Conservation (phyloP, 2,113 vertebrate species). For the Pipra filicauda region DNA sequence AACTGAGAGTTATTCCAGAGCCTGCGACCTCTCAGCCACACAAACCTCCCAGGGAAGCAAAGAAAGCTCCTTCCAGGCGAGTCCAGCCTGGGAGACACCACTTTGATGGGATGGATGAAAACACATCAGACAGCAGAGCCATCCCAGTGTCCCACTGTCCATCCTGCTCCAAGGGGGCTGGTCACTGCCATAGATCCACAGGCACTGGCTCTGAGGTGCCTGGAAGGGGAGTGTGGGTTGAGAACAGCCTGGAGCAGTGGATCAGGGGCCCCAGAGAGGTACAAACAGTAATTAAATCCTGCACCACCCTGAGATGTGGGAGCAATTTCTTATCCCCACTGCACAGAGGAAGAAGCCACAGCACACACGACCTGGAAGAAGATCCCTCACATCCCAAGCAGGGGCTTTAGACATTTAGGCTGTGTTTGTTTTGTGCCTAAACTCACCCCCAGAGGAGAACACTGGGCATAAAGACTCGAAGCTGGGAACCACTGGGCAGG, state of each 20-base stretch:
- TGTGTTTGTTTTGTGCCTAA: not conserved
- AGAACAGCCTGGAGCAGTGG: not conserved
- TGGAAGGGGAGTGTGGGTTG: not conserved
- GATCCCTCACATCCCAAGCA: not conserved
- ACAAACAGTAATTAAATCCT: slow-evolving; percentile 50
- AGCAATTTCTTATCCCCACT: not conserved
- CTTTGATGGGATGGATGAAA: rapidly evolving
- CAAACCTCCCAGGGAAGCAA: slow-evolving; percentile 2
- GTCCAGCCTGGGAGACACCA: not conserved
- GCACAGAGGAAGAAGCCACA: not conserved
- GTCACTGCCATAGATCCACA: not conserved
- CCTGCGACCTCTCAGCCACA: slow-evolving; percentile 73
- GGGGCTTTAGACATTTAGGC: not conserved
- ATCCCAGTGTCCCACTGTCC: not conserved
- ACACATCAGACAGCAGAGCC: not conserved
- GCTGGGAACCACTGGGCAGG: not conserved
- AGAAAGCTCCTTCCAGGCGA: slow-evolving; percentile 65
- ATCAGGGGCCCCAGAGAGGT: slow-evolving; percentile 30
- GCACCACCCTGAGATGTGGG: not conserved
- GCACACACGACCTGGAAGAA: not conserved
- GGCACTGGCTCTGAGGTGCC: not conserved
- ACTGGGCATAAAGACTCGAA: not conserved
- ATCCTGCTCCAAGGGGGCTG: not conserved
- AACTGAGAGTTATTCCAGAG: slow-evolving; percentile 58
- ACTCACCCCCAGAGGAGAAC: not conserved